Conservation (phyloP, 2,797 vertebrate species). For the Neosalanx taihuensis region DNA sequence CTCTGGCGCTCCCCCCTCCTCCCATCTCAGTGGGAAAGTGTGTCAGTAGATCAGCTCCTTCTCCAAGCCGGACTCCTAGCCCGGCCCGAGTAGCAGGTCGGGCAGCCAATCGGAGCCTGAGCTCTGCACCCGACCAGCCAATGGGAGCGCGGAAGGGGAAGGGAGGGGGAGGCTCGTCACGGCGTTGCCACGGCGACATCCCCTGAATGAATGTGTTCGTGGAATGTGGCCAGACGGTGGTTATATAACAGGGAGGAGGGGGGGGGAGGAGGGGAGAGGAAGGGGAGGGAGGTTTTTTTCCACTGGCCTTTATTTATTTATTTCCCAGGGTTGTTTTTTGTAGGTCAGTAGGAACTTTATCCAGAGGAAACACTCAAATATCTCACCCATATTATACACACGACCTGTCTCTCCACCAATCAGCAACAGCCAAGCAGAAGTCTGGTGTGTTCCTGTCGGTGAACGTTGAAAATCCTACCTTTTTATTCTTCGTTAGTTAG, state of each 20-base stretch:
- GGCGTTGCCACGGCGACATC: constrained; percentile 71
- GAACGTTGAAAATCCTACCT: too few species aligned
- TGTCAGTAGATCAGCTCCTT: constrained; percentile 77
- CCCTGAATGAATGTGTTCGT: constrained; percentile 73
- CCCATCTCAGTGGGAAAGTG: constrained; percentile 64
- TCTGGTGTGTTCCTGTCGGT: too few species aligned
- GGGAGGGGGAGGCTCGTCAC: constrained; percentile 43
- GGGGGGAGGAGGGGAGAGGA: constrained; percentile 46
- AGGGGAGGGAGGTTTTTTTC: constrained; percentile 60
- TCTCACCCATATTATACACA: constrained; percentile 19
- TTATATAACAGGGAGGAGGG: constrained; percentile 75
- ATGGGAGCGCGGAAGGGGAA: constrained; percentile 39
- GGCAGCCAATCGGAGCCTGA: constrained; percentile 51
- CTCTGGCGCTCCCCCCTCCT: constrained; percentile 45
- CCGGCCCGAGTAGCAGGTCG: constrained; percentile 67
- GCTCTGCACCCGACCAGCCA: constrained; percentile 43
- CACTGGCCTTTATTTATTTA: constrained; percentile 65
- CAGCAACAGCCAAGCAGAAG: not conserved
- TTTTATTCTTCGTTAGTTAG: constrained; percentile 14
- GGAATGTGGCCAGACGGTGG: constrained; percentile 74
- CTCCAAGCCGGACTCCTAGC: constrained; percentile 48
- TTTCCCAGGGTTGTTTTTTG: constrained; percentile 49
- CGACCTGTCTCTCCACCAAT: constrained; percentile 11
- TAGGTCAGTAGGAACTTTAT: constrained; percentile 38
- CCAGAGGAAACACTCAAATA: constrained; percentile 26